Evolutionary conservation across 1,140 invertebrate species (phyloP).

Genomic region (Leptopilina boulardi): DNA sequence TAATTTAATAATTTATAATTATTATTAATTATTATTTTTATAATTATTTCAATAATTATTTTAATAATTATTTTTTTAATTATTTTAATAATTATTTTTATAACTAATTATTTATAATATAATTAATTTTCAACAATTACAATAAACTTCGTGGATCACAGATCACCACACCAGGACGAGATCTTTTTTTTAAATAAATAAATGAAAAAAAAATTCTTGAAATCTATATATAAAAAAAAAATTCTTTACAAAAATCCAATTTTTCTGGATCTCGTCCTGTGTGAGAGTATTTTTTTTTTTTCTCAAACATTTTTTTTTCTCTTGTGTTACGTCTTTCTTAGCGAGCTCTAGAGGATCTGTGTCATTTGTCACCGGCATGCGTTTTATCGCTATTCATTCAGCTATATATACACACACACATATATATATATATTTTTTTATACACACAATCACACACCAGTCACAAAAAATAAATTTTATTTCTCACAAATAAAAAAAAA

Average conservation of each 20-base stretch:
- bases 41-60: too few relatives aligned
- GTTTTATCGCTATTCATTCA: slow-evolving; percentile 51
- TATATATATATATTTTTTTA: too few relatives aligned
- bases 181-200: background rate
- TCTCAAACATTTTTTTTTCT: slow-evolving; percentile 17
- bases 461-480: background rate
- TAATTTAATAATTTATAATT: too few relatives aligned
- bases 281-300: too few relatives aligned
- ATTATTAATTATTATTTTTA: too few relatives aligned
- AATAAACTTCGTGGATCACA: background rate
- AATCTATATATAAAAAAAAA: too few relatives aligned
- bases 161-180: background rate
- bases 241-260: background rate
- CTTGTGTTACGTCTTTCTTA: slow-evolving; percentile 51
- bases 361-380: slow-evolving; percentile 60
- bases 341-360: slow-evolving; percentile 48
- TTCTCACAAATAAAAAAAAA: too few relatives aligned
- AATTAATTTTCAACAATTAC: too few relatives aligned
- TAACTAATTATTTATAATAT: too few relatives aligned
- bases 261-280: slow-evolving; percentile 21
- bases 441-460: slow-evolving; percentile 23
- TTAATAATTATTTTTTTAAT: too few relatives aligned
- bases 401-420: slow-evolving; percentile 21
- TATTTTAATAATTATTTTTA: too few relatives aligned
- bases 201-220: too few relatives aligned